These are phyloP conservation scores for Apamea anceps DNA, from an alignment of 2,888 invertebrate species.

Conservation along the genomic window DNA sequence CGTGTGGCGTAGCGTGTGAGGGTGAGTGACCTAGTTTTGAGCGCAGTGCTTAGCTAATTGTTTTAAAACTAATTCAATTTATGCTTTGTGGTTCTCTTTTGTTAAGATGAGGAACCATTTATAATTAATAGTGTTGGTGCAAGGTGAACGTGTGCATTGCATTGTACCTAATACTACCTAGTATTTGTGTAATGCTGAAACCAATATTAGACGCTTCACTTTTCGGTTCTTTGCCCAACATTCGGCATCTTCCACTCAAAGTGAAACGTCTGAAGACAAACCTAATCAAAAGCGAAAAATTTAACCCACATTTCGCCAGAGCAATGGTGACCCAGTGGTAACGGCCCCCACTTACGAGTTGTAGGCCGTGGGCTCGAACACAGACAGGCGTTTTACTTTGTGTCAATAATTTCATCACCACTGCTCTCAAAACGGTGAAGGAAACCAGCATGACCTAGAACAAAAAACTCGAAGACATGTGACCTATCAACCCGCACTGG, in stretches of 20 bases:
- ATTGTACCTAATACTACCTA: neutral
- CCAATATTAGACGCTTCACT: neutral
- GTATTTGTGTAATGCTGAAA: neutral
- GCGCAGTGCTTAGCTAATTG: slow-evolving; percentile 34
- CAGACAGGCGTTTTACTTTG: neutral
- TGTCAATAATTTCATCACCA: neutral
- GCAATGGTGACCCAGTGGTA: neutral
- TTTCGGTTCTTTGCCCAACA: neutral
- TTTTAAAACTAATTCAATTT: slow-evolving; percentile 33
- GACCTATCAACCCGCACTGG: no score
- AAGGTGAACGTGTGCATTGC: slow-evolving; percentile 11
- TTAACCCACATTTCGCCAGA: neutral
- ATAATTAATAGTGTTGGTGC: slow-evolving; percentile 5
- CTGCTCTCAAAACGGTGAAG: neutral
- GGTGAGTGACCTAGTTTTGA: slow-evolving; percentile 62
- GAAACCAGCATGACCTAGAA: neutral
- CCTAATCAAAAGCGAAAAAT: neutral
- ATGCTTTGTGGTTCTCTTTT: slow-evolving; percentile 25
- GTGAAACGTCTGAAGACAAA: neutral
- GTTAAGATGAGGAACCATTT: slow-evolving; percentile 22
- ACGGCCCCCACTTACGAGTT: neutral
- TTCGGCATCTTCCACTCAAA: no score
- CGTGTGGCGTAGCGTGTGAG: neutral
- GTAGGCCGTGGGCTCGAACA: neutral
- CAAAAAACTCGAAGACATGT: neutral